These are phyloP conservation scores for Urosaurus nigricauda DNA, from an alignment of 2,797 vertebrate genomes.

Conservation along the genomic window DNA sequence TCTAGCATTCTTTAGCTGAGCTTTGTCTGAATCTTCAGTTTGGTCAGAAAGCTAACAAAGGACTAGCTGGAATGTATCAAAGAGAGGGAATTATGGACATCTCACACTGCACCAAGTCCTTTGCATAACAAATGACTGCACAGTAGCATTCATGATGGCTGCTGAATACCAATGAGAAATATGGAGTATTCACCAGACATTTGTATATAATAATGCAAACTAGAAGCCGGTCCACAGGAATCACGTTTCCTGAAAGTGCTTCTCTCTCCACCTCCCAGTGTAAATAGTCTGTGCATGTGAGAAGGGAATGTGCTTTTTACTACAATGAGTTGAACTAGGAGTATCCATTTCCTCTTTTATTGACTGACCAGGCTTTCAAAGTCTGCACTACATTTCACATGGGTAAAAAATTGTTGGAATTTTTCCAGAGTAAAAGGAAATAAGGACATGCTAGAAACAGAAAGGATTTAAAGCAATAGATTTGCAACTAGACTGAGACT, in stretches of 20 bases:
- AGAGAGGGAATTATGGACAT: constrained; percentile 65
- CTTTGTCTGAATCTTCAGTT: constrained; percentile 46
- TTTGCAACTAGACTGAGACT: constrained; percentile 53
- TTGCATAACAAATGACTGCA: constrained; percentile 74
- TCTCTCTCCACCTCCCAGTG: not conserved
- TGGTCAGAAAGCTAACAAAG: constrained; percentile 60
- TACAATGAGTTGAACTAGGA: constrained; percentile 22
- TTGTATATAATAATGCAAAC: constrained; percentile 56
- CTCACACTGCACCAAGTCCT: constrained; percentile 61
- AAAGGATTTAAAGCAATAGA: constrained; percentile 61
- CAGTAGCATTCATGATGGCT: constrained; percentile 65
- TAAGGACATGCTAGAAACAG: constrained; percentile 54
- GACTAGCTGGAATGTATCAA: constrained; percentile 69
- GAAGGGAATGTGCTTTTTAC: constrained; percentile 8
- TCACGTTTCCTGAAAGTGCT: not conserved
- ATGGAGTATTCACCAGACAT: constrained; percentile 52
- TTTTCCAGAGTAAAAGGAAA: constrained; percentile 66
- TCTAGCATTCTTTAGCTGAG: constrained; percentile 40
- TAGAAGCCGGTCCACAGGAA: constrained; percentile 9
- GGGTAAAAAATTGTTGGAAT: constrained; percentile 60
- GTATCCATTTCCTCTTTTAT: constrained; percentile 41
- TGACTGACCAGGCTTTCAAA: constrained; percentile 25
- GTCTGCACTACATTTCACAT: constrained; percentile 46
- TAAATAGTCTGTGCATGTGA: not conserved
- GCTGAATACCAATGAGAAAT: constrained; percentile 70